These are phyloP conservation scores for Selene dorsalis DNA, from an alignment of 2,797 vertebrate species.

Conservation along the genomic window DNA sequence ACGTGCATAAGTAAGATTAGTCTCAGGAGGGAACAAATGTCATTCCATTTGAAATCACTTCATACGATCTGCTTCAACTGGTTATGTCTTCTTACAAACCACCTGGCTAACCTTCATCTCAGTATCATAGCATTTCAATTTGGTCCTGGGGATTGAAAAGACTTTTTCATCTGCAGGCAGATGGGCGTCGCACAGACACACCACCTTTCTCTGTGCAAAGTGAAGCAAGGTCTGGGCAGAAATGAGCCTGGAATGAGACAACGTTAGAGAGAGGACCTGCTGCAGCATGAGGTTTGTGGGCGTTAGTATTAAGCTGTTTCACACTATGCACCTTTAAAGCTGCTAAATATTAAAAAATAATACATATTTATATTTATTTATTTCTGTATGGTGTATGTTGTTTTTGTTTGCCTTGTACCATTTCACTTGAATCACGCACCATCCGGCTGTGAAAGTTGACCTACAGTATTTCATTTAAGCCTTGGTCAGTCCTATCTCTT, in stretches of 20 bases:
- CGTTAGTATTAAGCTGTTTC: slow-evolving; percentile 21
- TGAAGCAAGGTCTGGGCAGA: slow-evolving; percentile 48
- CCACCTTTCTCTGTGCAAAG: slow-evolving; percentile 38
- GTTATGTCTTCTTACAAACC: slow-evolving; percentile 53
- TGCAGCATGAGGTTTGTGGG: slow-evolving; percentile 23
- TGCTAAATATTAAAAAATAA: slow-evolving; percentile 1
- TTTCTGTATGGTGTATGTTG: not conserved
- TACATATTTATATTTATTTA: not conserved
- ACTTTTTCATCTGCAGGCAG: slow-evolving; percentile 59
- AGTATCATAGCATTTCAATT: slow-evolving; percentile 71
- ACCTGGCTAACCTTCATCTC: slow-evolving; percentile 67
- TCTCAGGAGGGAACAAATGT: slow-evolving; percentile 48
- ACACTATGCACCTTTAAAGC: slow-evolving; percentile 2
- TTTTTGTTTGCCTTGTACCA: not conserved
- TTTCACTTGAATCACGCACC: not conserved
- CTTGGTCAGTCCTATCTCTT: slow-evolving; percentile 19
- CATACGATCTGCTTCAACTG: slow-evolving; percentile 52
- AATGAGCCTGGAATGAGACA: slow-evolving; percentile 56
- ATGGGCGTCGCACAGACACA: slow-evolving; percentile 46
- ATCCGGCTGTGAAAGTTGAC: not conserved
- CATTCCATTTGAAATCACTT: slow-evolving; percentile 64
- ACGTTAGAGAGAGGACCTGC: slow-evolving; percentile 29
- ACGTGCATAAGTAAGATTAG: slow-evolving; percentile 45
- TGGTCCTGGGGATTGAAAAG: slow-evolving; percentile 62
- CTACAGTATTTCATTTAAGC: slow-evolving; percentile 7